A percentile compares a stretch with the other conserved stretches of the same genome.
These are phyloP conservation scores for Mobula hypostoma DNA, from an alignment of 2,113 vertebrate species.

Conservation along the genomic window DNA sequence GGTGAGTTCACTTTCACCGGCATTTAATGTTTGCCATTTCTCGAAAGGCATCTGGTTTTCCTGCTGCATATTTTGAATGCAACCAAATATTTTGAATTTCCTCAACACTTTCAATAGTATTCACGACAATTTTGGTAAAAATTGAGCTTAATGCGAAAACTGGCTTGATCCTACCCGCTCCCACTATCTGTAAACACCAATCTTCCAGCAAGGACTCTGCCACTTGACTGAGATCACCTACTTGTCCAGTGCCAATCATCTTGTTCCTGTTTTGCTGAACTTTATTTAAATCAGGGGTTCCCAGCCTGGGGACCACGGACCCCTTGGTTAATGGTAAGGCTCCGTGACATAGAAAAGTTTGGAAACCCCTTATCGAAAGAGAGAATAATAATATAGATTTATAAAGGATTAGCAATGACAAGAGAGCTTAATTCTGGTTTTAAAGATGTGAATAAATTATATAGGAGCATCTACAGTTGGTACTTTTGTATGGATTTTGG, in stretches of 20 bases:
- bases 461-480: too few species aligned
- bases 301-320: too few species aligned
- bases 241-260: neutral
- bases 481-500: too few species aligned
- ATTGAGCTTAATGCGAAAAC: neutral
- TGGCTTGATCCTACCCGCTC: neutral
- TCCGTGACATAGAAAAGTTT: too few species aligned
- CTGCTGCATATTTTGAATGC: neutral
- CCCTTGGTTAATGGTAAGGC: too few species aligned
- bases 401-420: too few species aligned
- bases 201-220: neutral
- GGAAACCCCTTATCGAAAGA: too few species aligned
- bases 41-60: neutral
- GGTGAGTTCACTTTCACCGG: too few species aligned
- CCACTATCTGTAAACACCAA: neutral
- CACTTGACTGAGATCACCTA: neutral
- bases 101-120: neutral
- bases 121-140: neutral
- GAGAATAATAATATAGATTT: too few species aligned
- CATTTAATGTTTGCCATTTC: neutral
- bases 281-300: too few species aligned
- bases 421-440: too few species aligned
- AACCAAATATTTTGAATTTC: neutral
- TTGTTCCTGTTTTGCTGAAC: neutral
- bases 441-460: too few species aligned